These are phyloP conservation scores for Ametastegia equiseti DNA, from an alignment of 2,888 invertebrate species.

Conservation along the genomic window DNA sequence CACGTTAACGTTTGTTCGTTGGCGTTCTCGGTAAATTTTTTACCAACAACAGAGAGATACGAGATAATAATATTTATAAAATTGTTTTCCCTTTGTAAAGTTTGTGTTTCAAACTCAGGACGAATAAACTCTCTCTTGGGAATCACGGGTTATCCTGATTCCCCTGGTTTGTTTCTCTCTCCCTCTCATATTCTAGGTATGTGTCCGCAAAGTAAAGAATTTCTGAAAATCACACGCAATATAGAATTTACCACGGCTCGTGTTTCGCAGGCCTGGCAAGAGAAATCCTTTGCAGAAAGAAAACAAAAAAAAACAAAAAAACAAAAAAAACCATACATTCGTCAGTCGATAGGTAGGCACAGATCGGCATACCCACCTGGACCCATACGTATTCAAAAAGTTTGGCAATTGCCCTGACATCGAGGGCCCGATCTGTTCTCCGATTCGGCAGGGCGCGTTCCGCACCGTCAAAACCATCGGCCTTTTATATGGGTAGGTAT, in stretches of 20 bases:
- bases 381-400: constrained; percentile 18
- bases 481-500: neutral
- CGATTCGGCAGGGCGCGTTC: constrained; percentile 2
- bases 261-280: neutral
- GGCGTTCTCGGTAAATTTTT: neutral
- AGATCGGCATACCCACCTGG: neutral
- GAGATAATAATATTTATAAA: neutral
- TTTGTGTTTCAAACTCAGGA: constrained; percentile 1
- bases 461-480: neutral
- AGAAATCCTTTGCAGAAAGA: constrained; percentile 8
- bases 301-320: neutral
- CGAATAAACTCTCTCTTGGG: constrained; percentile 12
- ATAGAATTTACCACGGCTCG: constrained; percentile 32
- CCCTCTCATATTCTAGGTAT: neutral
- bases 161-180: neutral
- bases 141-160: neutral
- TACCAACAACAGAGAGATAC: neutral
- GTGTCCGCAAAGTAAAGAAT: constrained; percentile 36
- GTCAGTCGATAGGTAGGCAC: neutral
- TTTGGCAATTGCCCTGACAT: constrained; percentile 24
- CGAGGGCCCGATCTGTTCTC: neutral
- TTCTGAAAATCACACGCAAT: constrained; percentile 5
- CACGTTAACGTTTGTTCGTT: neutral
- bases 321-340: neutral
- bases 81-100: neutral